A percentile compares a stretch with the other conserved stretches of the same genome.
These are phyloP conservation scores for Argynnis bischoffii DNA, from an alignment of 2,888 invertebrate species.

Conservation along the genomic window DNA sequence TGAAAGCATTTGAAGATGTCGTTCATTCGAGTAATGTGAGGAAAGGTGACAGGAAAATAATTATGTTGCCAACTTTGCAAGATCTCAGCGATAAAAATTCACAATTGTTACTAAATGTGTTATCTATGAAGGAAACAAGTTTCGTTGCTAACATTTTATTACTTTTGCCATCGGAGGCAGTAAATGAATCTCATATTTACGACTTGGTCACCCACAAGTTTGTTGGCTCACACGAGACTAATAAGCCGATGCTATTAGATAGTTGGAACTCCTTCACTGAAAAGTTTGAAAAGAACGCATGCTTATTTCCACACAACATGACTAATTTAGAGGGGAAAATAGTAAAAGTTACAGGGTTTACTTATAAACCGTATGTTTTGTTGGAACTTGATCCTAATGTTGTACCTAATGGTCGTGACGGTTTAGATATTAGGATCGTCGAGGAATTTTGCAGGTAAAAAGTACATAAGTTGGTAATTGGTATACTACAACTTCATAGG, in stretches of 20 bases:
- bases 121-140: slow-evolving; percentile 56
- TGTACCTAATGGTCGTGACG: slow-evolving; percentile 73
- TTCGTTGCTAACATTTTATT: slow-evolving; percentile 65
- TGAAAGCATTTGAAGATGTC: slow-evolving; percentile 64
- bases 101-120: slow-evolving; percentile 47
- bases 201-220: slow-evolving; percentile 72
- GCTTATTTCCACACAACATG: slow-evolving; percentile 77
- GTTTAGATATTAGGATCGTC: slow-evolving; percentile 75
- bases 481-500: no score
- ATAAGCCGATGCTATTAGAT: slow-evolving; percentile 59
- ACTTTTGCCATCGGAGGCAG: slow-evolving; percentile 47
- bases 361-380: slow-evolving; percentile 83
- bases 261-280: slow-evolving; percentile 63
- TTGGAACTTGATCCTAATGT: slow-evolving; percentile 61
- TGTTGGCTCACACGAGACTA: slow-evolving; percentile 53
- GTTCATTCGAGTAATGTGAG: slow-evolving; percentile 63
- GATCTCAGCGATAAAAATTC: slow-evolving; percentile 36
- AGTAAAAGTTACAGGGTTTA: slow-evolving; percentile 80
- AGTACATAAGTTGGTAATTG: no score
- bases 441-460: slow-evolving; percentile 76
- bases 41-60: slow-evolving; percentile 70
- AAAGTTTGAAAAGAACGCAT: slow-evolving; percentile 53
- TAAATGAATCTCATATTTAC: slow-evolving; percentile 49
- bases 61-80: slow-evolving; percentile 59
- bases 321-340: slow-evolving; percentile 69